Evolutionary conservation across 1,140 invertebrate genomes (phyloP), one percentile per base, ranked within the genome.

Genomic region (Drosophila setifemur): DNA sequence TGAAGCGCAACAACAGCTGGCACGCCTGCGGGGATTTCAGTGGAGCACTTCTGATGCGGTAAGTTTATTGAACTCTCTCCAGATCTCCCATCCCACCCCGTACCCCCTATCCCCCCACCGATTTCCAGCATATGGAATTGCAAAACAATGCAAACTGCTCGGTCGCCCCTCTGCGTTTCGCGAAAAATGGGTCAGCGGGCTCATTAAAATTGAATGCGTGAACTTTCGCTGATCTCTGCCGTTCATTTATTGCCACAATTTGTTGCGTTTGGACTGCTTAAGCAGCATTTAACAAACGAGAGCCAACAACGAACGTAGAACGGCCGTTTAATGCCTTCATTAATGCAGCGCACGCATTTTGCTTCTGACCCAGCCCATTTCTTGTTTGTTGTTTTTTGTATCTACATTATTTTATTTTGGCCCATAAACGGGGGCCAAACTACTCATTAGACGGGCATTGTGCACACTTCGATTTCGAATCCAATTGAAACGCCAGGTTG

Each of bases 1-100:
- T 79, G 79, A 83, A 43, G 74, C 79, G 48, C 55, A 68, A 37
- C 79, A 85, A 86, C 79, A 83, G 79, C 79, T 83, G 79, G 45
- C 43, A 26, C 48, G 68, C 58, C 44, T 74, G 54, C 53, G 69
- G 60, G 50, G 71, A 64, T 64, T 37, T 61, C 53, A 49, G 28
- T 54, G 33, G 40, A 44, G 54, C 48, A 55, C 50, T 70, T 71
- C 35, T 35, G 55, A 40, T 72, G 67, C 57, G 16, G 16, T 7
- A 48, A 49, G 77, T 82, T 82, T 76, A 68, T 82, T 81, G 77
- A 81, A 81, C 77, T 61, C 60, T 3, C n/a, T 14, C 2, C 16
- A 23, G 2, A 4, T 23, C 35, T 9, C 12, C 42, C 2, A 0
- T 9, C 7, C 11, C 3, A 18, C n/a, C 2, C 40, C 26, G 4